Conservation (phyloP, 2,888 invertebrate genomes). For the Lycaena phlaeas region DNA sequence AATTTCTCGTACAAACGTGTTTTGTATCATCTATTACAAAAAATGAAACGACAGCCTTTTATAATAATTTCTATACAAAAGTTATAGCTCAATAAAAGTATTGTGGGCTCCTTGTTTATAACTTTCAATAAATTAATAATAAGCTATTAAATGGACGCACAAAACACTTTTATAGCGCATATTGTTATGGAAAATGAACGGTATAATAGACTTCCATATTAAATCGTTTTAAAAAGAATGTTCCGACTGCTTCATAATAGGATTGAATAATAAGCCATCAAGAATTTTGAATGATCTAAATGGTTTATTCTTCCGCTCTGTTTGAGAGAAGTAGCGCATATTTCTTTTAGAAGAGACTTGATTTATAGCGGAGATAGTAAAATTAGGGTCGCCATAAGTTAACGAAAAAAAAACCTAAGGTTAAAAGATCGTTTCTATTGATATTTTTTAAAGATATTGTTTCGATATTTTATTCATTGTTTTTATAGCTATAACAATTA, state of each 20-base stretch:
- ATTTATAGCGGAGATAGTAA: conserved; percentile 49
- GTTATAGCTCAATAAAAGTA: conserved; percentile 22
- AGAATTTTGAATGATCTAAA: conserved; percentile 62
- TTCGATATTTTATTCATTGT: no score
- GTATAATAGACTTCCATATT: conserved; percentile 60
- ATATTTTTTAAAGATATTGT: no score
- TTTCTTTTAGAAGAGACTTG: conserved; percentile 46
- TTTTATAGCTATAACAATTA: no score
- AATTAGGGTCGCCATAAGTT: neutral
- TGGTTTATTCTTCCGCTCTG: conserved; percentile 53
- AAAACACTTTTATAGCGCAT: conserved; percentile 49
- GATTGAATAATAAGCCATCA: conserved; percentile 66
- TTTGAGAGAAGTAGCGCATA: conserved; percentile 42
- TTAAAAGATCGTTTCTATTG: no score
- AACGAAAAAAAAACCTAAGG: no score
- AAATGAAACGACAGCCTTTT: neutral
- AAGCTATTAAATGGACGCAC: conserved; percentile 43
- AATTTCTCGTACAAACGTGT: neutral
- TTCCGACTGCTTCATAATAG: conserved; percentile 59
- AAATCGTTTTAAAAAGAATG: conserved; percentile 53
- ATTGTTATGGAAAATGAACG: conserved; percentile 61
- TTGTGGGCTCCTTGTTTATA: conserved; percentile 32
- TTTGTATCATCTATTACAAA: neutral
- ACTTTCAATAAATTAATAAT: conserved; percentile 51
- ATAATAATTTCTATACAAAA: neutral